Base-by-base conservation (phyloP, 1,140 invertebrate species). In the Lepidurus arcticus region DNA sequence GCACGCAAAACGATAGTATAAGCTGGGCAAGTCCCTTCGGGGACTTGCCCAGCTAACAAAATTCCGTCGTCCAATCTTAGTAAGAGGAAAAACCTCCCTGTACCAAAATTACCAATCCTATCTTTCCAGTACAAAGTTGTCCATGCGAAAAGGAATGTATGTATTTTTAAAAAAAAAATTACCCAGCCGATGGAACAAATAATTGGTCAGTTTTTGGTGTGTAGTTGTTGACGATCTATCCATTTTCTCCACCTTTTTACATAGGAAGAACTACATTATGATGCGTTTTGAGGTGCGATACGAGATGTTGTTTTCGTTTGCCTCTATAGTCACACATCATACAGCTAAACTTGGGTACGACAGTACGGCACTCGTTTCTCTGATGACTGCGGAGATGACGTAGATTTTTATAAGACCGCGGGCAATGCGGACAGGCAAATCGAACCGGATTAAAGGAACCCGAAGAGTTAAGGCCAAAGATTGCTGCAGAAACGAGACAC, bases 371-470 rank as follows among this genome's bases (percentile, higher is more conserved):
- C 13, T 65, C 53, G 21, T 65, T 13, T 65, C 53, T 9, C 53
- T 65, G 53, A 65, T 65, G 53, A 65, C 53, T 65, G 13, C 53
- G 53, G 21, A 65, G 53, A 65, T 65, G 53, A 65, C 53, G 53
- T 65, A 65, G 53, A 65, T 65, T 65, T 8, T 65, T 65, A 21
- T 65, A 65, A 21, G 53, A 65, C 8, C 53, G 53, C 13, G 53
- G 53, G 53, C 53, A 65, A 65, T 65, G 53, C 21, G 53, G 53
- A 65, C 53, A 65, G 16, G 53, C 53, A 65, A 65, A 65, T 7
- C 53, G 53, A 65, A 65, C 53, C 16, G 53, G 53, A 65, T 65
- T 65, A 21, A 65, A 65, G 53, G 53, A 13, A 65, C 53, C 53
- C 16, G 53, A 65, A 16, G 53, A 65, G 13, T 21, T 65, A 13